Conservation (phyloP, 2,797 vertebrate species). For the Falco biarmicus region DNA sequence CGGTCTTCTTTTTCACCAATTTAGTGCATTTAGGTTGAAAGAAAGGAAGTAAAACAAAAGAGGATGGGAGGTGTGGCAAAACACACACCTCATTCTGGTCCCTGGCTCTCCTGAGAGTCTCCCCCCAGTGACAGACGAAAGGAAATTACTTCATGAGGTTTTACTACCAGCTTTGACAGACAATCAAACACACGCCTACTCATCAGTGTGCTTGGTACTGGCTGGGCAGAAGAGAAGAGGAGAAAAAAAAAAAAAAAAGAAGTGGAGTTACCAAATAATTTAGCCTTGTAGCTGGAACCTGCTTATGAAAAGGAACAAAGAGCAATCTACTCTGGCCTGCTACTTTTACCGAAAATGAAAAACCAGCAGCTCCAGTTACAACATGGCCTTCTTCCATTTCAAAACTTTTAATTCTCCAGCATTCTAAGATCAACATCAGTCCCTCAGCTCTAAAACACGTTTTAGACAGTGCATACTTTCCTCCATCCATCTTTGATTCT, state of each 20-base stretch:
- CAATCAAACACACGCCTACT: neutral
- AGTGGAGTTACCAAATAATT: neutral
- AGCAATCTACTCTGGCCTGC: neutral
- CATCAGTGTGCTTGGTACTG: neutral
- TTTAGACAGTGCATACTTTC: neutral
- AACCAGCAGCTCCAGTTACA: neutral
- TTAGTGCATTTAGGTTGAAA: neutral
- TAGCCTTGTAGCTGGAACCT: neutral
- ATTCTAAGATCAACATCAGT: neutral
- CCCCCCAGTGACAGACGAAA: neutral
- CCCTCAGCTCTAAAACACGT: neutral
- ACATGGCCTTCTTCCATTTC: neutral
- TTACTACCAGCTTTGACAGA: neutral
- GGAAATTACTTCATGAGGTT: neutral
- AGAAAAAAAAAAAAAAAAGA: too few species aligned
- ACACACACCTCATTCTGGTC: neutral
- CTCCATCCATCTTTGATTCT: neutral
- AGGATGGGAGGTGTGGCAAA: neutral
- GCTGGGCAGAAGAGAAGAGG: too few species aligned
- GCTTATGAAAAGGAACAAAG: neutral
- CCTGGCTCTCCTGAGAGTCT: neutral
- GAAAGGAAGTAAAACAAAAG: neutral
- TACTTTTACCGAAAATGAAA: neutral
- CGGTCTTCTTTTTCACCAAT: fast-evolving
- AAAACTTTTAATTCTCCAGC: neutral